Evolutionary conservation across 2,888 invertebrate genomes (phyloP).

Genomic region (Tetranychus truncatus): DNA sequence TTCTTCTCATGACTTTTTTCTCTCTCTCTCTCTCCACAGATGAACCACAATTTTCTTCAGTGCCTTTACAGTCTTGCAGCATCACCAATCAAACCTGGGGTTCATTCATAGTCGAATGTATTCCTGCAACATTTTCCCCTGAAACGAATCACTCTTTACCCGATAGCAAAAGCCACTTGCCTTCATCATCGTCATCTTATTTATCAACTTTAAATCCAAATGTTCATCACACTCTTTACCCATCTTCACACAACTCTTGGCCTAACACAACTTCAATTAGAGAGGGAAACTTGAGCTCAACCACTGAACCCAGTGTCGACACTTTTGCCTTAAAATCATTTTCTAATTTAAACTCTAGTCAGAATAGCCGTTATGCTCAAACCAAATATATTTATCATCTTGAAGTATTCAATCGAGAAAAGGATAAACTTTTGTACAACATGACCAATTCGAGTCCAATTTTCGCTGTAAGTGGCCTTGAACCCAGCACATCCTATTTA

Average conservation of each 20-base stretch:
- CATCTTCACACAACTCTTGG: not conserved
- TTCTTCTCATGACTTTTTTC: too few species aligned
- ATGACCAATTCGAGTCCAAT: conserved; percentile 4
- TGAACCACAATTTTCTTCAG: not conserved
- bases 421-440: not conserved
- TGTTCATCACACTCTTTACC: not conserved
- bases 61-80: conserved; percentile 1
- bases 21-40: not conserved
- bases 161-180: not conserved
- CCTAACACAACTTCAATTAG: not conserved
- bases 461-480: conserved; percentile 9
- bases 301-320: not conserved
- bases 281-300: not conserved
- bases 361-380: not conserved
- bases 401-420: not conserved
- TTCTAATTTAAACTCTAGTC: not conserved
- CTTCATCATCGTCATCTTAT: not conserved
- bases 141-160: not conserved
- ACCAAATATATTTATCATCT: not conserved
- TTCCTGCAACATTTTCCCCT: not conserved
- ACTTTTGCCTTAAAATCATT: not conserved
- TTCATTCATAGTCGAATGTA: conserved; percentile 7
- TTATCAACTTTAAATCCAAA: not conserved
- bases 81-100: conserved; percentile 12
- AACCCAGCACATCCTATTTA: not conserved